phyloP scores from a whole-genome alignment of 2,113 vertebrate species.

The Hemiscyllium ocellatum region DNA sequence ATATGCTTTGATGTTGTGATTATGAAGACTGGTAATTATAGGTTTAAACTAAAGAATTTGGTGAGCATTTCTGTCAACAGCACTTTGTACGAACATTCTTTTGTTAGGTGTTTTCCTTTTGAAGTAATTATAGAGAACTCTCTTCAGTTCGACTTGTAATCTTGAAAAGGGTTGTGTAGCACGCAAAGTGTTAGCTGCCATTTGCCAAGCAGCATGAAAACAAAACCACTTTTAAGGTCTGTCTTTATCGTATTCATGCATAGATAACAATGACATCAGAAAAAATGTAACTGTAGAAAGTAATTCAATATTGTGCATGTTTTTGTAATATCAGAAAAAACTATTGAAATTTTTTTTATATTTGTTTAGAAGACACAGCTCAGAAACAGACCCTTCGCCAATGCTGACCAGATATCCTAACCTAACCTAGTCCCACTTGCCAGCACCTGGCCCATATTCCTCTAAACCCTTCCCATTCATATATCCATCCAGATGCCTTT shows the following conservation, averaged over 20 bases:
- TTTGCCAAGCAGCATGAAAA: not conserved
- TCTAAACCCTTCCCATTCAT: too few relatives aligned
- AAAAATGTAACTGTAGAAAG: conserved; percentile 8
- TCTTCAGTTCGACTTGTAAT: not conserved
- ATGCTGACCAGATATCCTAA: too few relatives aligned
- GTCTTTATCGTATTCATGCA: not conserved
- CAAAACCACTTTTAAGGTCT: not conserved
- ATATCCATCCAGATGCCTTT: too few relatives aligned
- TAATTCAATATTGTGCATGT: conserved; percentile 3
- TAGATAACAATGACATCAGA: not conserved
- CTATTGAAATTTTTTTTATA: not conserved
- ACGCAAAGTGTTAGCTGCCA: not conserved
- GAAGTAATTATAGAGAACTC: conserved; percentile 13
- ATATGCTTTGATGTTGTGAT: conserved; percentile 16
- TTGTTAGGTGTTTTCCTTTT: conserved; percentile 27
- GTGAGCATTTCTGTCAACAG: conserved; percentile 8
- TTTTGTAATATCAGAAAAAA: not conserved
- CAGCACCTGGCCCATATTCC: too few relatives aligned
- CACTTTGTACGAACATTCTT: conserved; percentile 24
- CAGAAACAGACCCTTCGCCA: too few relatives aligned
- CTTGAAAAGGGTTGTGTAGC: not conserved
- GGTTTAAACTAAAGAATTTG: conserved; percentile 21
- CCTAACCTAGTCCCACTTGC: too few relatives aligned
- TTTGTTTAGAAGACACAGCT: not conserved
- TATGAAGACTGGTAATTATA: conserved; percentile 18